A percentile compares a stretch with the other conserved stretches of the same genome.
Evolutionary conservation across 2,113 vertebrate genomes (phyloP).

Genomic region (Onychostoma macrolepis): DNA sequence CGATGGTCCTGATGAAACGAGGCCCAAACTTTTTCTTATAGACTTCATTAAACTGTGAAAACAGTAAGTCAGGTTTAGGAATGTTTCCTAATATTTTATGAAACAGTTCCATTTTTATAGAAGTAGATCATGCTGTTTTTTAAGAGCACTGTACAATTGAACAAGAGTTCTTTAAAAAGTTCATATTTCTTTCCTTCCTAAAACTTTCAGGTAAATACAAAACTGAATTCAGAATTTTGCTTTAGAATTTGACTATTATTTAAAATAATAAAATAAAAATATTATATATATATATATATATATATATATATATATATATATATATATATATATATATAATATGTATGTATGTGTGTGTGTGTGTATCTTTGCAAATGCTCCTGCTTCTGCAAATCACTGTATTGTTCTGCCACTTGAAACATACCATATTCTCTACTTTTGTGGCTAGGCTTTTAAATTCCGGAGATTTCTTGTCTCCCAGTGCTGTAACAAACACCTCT

Average conservation of each 20-base stretch:
- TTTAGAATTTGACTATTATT: too few relatives aligned
- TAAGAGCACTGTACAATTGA: background rate
- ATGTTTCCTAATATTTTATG: background rate
- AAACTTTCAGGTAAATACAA: background rate
- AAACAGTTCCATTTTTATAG: background rate
- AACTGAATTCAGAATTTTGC: background rate
- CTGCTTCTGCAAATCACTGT: background rate
- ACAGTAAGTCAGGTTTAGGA: background rate
- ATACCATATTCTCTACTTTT: background rate
- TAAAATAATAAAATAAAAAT: too few relatives aligned
- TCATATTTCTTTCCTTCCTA: too few relatives aligned
- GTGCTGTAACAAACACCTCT: background rate
- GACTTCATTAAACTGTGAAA: constrained; percentile 36
- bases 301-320: too few relatives aligned
- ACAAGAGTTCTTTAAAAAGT: background rate
- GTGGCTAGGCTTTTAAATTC: background rate
- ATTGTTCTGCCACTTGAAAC: background rate
- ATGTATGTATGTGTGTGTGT: too few relatives aligned
- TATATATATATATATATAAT: too few relatives aligned
- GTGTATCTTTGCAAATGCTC: too few relatives aligned
- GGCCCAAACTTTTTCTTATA: background rate
- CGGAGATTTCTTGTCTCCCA: background rate
- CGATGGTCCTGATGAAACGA: constrained; percentile 5
- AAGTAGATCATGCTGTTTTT: background rate
- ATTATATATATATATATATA: too few relatives aligned